Base-by-base conservation (phyloP, 2,113 vertebrate species). In the Proterorhinus semilunaris region DNA sequence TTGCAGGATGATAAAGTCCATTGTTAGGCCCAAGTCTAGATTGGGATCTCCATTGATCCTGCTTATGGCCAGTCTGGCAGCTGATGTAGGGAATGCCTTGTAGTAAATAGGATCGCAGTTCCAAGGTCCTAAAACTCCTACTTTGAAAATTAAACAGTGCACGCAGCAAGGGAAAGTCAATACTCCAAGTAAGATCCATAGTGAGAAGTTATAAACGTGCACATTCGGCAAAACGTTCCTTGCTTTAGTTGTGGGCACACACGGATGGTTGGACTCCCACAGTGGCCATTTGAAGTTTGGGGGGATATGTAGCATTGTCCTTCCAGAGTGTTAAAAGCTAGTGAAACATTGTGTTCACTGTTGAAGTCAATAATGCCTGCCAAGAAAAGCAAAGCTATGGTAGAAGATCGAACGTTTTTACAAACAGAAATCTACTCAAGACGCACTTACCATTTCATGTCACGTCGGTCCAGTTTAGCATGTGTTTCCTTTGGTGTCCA, bases 41-140 rank as follows among this genome's bases (percentile, higher is more conserved):
- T 72, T 92, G 10, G 88, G 72, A 54, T 98, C 94, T 64, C 68
- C 86, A 69, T 92, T 96, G 72, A 97, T 94, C 68, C 94, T 81
- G 75, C 58, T 88, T 66, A 94, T 83, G 0, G 94, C 95, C n/a
- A 96, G 87, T 51, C 69, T 86, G 63, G 94, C 94, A 16, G 96
- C 95, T 1, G 91, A 74, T 0, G 92, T 80, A 0, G 95, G 95
- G 62, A 94, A 86, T 7, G 95, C 92, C 82, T 93, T 95, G 76
- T 93, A 93, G 69, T 94, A 94, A 10, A 95, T 63, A 0, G 93
- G 92, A 76, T 97, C 94, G 72, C 94, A 96, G 81, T 93, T 86
- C 96, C 96, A 98, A 45, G 95, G 95, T 46, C 96, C 95, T 0
- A 96, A 52, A 0, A 97, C 86, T 3, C 96, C 95, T 21, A 97